phyloP scores from a whole-genome alignment of 1,140 invertebrate species.

The Drosophila tristis region DNA sequence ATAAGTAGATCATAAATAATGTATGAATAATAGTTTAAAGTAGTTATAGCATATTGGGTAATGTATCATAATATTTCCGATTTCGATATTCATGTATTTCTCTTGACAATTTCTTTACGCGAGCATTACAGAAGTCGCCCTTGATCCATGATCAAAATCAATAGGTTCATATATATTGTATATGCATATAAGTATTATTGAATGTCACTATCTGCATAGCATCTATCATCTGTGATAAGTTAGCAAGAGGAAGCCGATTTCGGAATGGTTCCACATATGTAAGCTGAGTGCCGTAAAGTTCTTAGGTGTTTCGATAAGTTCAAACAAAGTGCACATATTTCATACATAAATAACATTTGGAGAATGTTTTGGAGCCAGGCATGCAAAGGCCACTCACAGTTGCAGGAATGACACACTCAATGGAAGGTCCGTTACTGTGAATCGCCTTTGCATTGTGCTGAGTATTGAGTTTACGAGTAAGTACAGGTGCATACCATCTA shows the following conservation, averaged over 20 bases:
- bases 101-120: conserved; percentile 65
- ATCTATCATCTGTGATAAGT: conserved; percentile 18
- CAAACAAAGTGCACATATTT: conserved; percentile 75
- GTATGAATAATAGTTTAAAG: conserved; percentile 58
- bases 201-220: conserved; percentile 40
- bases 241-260: conserved; percentile 39
- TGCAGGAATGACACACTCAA: conserved; percentile 11
- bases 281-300: conserved; percentile 36
- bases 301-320: conserved; percentile 47
- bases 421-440: conserved; percentile 4
- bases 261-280: conserved; percentile 41
- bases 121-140: conserved; percentile 32
- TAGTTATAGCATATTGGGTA: conserved; percentile 61
- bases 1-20: conserved; percentile 60
- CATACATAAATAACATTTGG: conserved; percentile 69
- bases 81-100: conserved; percentile 39
- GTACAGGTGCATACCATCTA: conserved; percentile 19
- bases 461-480: too few relatives aligned
- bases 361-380: conserved; percentile 8
- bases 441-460: conserved; percentile 11
- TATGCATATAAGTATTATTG: conserved; percentile 39
- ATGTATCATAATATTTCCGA: conserved; percentile 60
- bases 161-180: conserved; percentile 18
- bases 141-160: conserved; percentile 70
- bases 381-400: conserved; percentile 20